Evolutionary conservation across 2,113 vertebrate species (phyloP).

Genomic region (Romanogobio albipinnatus): DNA sequence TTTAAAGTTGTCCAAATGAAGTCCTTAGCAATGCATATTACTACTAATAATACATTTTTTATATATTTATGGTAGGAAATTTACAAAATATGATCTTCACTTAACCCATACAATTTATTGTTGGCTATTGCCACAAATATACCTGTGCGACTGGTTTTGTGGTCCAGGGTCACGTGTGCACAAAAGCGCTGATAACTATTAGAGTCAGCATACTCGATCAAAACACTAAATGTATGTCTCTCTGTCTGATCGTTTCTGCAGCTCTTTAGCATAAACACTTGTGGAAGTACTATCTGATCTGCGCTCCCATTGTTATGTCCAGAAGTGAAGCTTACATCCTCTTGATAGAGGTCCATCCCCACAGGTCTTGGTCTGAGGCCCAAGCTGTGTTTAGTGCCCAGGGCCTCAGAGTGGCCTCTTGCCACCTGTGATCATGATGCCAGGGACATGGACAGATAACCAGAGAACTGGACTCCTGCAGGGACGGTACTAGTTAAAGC

Average conservation of each 20-base stretch:
- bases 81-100: too few relatives aligned
- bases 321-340: slow-evolving; percentile 7
- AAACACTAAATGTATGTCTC: not conserved
- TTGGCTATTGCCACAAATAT: too few relatives aligned
- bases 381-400: slow-evolving; percentile 29
- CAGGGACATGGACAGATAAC: slow-evolving; percentile 29
- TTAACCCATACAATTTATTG: too few relatives aligned
- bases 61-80: too few relatives aligned
- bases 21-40: too few relatives aligned
- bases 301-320: not conserved
- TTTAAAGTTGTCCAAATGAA: too few relatives aligned
- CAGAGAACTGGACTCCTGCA: not conserved
- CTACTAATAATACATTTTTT: too few relatives aligned
- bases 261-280: not conserved
- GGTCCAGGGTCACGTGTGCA: not conserved
- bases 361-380: slow-evolving; percentile 16
- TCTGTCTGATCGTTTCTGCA: not conserved
- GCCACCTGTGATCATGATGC: slow-evolving; percentile 43
- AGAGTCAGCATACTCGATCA: not conserved
- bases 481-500: not conserved
- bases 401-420: slow-evolving; percentile 23
- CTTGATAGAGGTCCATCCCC: slow-evolving; percentile 46
- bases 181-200: not conserved
- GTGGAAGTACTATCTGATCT: slow-evolving; percentile 1
- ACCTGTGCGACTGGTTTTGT: too few relatives aligned